Evolutionary conservation across 2,888 invertebrate species (phyloP).

Genomic region (Tenthredo distinguenda): DNA sequence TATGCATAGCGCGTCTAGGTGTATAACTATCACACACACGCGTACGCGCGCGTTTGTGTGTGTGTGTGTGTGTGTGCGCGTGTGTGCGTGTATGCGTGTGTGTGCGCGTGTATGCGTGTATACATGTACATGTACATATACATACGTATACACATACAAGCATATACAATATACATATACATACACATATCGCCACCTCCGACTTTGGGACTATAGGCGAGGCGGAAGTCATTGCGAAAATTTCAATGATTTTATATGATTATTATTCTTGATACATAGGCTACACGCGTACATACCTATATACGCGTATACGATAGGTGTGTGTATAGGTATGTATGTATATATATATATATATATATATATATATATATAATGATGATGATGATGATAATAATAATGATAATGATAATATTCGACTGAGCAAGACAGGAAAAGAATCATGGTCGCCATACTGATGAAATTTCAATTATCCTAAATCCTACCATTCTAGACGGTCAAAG

Average conservation of each 20-base stretch:
- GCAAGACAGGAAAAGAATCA: background rate
- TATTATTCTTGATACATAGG: background rate
- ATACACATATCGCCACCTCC: constrained; percentile 58
- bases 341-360: too few relatives aligned
- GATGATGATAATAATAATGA: too few relatives aligned
- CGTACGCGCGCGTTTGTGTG: too few relatives aligned
- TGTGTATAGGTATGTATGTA: background rate
- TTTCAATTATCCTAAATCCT: background rate
- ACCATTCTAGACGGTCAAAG: too few relatives aligned
- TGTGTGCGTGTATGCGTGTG: too few relatives aligned
- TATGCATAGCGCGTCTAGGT: too few relatives aligned
- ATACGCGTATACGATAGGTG: background rate
- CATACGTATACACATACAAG: constrained; percentile 56
- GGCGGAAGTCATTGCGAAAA: constrained; percentile 17
- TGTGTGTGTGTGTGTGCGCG: too few relatives aligned
- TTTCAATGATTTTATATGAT: background rate
- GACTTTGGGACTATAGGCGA: constrained; percentile 37
- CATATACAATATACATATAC: too few relatives aligned
- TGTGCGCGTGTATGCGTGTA: too few relatives aligned
- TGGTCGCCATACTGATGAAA: background rate
- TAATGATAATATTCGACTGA: background rate
- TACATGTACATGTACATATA: constrained; percentile 27
- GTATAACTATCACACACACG: too few relatives aligned
- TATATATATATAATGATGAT: too few relatives aligned
- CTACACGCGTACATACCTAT: too few relatives aligned